Evolutionary conservation across 2,888 invertebrate species (phyloP).

Genomic region (Priocnemis perturbator): DNA sequence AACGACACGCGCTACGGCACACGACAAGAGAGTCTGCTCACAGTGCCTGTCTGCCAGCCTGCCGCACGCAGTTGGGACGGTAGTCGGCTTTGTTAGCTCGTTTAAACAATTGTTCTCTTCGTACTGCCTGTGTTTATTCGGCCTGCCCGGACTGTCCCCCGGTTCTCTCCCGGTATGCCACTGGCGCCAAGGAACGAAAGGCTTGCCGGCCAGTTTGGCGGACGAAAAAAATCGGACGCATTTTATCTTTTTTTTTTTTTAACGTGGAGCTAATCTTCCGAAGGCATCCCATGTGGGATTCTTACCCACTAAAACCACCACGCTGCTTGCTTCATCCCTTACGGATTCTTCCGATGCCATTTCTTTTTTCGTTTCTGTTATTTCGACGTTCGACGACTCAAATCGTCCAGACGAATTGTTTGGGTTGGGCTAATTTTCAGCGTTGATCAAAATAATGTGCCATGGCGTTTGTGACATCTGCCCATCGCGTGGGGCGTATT

Average conservation of each 20-base stretch:
- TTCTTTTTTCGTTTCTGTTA: too few relatives aligned
- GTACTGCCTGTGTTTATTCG: constrained; percentile 35
- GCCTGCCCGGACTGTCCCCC: constrained; percentile 16
- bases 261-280: background rate
- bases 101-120: constrained; percentile 52
- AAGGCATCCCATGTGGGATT: too few relatives aligned
- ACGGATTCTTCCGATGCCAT: too few relatives aligned
- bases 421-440: too few relatives aligned
- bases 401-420: too few relatives aligned
- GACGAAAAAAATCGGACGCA: constrained; percentile 18
- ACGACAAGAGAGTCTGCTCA: constrained; percentile 19
- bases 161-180: constrained; percentile 26
- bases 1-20: constrained; percentile 48
- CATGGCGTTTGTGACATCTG: too few relatives aligned
- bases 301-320: too few relatives aligned
- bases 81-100: constrained; percentile 52
- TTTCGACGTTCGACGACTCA: too few relatives aligned
- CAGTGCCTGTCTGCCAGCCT: background rate
- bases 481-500: too few relatives aligned
- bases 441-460: too few relatives aligned
- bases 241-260: constrained; percentile 18
- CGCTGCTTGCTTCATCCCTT: too few relatives aligned
- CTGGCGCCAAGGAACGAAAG: constrained; percentile 36
- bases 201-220: constrained; percentile 22
- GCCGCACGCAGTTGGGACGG: constrained; percentile 22